These are phyloP conservation scores for Oryzias dopingdopingensis DNA, from an alignment of 2,797 vertebrate species.

Conservation along the genomic window DNA sequence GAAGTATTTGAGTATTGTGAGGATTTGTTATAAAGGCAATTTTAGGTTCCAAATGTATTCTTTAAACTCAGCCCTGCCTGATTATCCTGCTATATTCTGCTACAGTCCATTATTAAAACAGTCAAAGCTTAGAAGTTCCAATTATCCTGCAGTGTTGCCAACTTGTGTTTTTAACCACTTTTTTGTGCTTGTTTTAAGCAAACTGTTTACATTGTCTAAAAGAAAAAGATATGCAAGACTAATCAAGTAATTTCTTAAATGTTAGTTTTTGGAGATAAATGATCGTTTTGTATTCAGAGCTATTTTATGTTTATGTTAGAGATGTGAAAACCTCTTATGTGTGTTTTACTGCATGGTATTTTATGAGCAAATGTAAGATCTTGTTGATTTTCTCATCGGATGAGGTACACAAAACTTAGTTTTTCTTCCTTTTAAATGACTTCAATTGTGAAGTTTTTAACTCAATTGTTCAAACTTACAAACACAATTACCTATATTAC, in stretches of 20 bases:
- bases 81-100: conserved; percentile 21
- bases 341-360: conserved; percentile 34
- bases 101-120: conserved; percentile 11
- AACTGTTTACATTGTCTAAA: conserved; percentile 62
- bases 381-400: conserved; percentile 12
- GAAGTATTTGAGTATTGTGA: conserved; percentile 24
- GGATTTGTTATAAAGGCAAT: conserved; percentile 16
- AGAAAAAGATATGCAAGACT: conserved; percentile 11
- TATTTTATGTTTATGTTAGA: conserved; percentile 33
- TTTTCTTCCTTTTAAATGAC: neutral
- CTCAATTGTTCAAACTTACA: neutral
- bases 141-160: conserved; percentile 50
- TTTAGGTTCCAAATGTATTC: conserved; percentile 10
- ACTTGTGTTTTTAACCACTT: conserved; percentile 65
- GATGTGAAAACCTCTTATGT: conserved; percentile 24
- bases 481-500: neutral
- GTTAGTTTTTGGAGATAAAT: conserved; percentile 24
- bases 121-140: conserved; percentile 19
- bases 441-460: conserved; percentile 1
- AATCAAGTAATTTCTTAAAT: conserved; percentile 11
- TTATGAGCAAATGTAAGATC: conserved; percentile 23
- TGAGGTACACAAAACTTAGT: conserved; percentile 1
- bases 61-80: conserved; percentile 21
- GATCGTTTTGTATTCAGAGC: conserved; percentile 17
- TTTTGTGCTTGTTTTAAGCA: conserved; percentile 38